Evolutionary conservation across 1,140 invertebrate species (phyloP).

Genomic region (Drosophila ficusphila): DNA sequence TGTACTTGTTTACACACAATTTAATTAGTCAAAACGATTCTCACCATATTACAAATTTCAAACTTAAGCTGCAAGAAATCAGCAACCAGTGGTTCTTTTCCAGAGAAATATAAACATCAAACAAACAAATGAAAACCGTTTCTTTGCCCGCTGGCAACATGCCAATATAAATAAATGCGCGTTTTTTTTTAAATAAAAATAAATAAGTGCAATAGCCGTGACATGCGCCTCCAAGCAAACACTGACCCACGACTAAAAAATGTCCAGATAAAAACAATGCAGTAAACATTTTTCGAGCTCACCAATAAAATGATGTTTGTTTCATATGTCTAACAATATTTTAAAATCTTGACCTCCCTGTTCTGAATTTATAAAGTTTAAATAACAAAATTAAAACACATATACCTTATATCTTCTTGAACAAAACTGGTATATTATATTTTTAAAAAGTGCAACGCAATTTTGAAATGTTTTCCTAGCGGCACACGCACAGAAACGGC

Average conservation of each 20-base stretch:
- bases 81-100: constrained; percentile 39
- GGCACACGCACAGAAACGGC: constrained; percentile 27
- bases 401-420: no score
- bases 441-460: constrained; percentile 10
- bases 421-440: constrained; percentile 14
- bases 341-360: no score
- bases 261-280: no score
- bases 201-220: constrained; percentile 53
- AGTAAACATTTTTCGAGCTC: no score
- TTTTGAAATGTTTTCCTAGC: background rate
- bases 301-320: no score
- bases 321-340: no score
- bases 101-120: constrained; percentile 21
- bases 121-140: constrained; percentile 7
- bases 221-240: constrained; percentile 13
- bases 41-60: no score
- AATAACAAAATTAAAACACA: no score
- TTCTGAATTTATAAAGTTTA: no score
- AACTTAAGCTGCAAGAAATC: background rate
- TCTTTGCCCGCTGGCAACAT: constrained; percentile 37
- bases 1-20: background rate
- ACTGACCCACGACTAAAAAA: no score
- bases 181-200: constrained; percentile 59
- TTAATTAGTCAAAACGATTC: no score
- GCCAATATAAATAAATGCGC: constrained; percentile 53